These are phyloP conservation scores for Oscheius myriophilus DNA, from an alignment of 2,888 invertebrate genomes.

Conservation along the genomic window DNA sequence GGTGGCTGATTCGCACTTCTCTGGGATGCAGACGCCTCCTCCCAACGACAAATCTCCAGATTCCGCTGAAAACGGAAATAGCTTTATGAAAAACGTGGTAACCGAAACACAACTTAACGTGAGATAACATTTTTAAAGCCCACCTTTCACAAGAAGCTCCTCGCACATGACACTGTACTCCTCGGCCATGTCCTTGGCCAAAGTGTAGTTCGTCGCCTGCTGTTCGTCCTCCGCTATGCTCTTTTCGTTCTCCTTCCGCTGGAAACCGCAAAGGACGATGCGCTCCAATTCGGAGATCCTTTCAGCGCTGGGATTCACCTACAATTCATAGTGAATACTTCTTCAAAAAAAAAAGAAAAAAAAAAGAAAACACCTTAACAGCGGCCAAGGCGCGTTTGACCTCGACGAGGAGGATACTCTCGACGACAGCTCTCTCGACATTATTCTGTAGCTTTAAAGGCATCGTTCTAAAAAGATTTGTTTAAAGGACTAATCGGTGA, in stretches of 20 bases:
- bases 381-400: background rate
- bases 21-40: background rate
- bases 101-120: no score
- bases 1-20: background rate
- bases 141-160: background rate
- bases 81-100: background rate
- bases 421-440: slow-evolving; percentile 25
- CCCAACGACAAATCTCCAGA: background rate
- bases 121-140: no score
- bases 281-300: slow-evolving; percentile 5
- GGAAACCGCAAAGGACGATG: background rate
- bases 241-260: slow-evolving; percentile 17
- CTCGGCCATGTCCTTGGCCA: slow-evolving; percentile 7
- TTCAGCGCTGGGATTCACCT: no score
- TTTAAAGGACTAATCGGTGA: no score
- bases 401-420: slow-evolving; percentile 19
- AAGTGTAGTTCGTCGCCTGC: slow-evolving; percentile 3
- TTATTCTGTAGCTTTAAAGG: slow-evolving; percentile 10
- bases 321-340: no score
- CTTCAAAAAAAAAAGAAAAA: no score
- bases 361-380: slow-evolving; percentile 24
- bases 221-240: slow-evolving; percentile 3
- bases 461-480: slow-evolving; percentile 23
- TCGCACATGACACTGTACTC: slow-evolving; percentile 1
- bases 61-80: slow-evolving; percentile 3